Conservation (phyloP, 2,797 vertebrate species). For the Florisuga fusca region DNA sequence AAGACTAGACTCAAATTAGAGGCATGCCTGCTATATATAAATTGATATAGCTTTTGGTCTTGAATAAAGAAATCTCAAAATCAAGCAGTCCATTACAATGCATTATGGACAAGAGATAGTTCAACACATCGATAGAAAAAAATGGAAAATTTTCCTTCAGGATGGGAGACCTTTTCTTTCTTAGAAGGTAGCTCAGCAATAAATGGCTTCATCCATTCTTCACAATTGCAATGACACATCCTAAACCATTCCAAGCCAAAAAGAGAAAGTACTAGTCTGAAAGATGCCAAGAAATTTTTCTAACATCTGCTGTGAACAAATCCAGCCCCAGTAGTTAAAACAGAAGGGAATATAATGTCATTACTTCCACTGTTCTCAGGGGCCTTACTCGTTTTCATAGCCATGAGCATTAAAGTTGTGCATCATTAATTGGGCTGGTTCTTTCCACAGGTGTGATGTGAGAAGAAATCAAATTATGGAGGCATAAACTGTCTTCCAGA, state of each 20-base stretch:
- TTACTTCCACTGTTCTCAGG: neutral
- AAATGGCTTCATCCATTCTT: neutral
- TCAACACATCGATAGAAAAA: neutral
- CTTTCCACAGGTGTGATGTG: neutral
- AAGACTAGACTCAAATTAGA: neutral
- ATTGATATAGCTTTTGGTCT: neutral
- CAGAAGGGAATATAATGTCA: neutral
- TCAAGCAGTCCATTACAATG: neutral
- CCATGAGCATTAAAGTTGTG: neutral
- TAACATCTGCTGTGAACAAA: constrained; percentile 6
- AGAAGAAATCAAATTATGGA: neutral
- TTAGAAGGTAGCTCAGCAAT: neutral
- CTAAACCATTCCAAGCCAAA: neutral
- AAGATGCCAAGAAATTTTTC: neutral
- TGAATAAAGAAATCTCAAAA: neutral
- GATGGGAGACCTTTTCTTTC: neutral
- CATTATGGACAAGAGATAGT: neutral
- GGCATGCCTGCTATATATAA: neutral
- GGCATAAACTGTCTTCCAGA: neutral
- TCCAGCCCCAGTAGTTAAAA: neutral
- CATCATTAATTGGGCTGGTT: neutral
- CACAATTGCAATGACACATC: neutral
- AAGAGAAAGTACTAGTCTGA: neutral
- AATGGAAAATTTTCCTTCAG: neutral
- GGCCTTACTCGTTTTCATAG: neutral